These are phyloP conservation scores for Sylvicola fuscatus DNA, from an alignment of 2,888 invertebrate species.

Conservation along the genomic window DNA sequence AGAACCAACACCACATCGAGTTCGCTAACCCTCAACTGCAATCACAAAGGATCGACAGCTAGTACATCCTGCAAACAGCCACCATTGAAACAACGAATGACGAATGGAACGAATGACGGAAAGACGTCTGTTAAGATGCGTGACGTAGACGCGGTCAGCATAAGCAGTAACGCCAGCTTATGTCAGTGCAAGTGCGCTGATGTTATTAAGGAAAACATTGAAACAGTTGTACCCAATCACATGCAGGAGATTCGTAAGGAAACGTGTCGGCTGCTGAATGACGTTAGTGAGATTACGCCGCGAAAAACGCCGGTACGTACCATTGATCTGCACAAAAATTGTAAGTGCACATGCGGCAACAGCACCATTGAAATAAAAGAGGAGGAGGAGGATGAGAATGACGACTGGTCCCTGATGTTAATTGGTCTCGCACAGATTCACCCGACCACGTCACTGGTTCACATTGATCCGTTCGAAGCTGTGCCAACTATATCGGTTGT, in stretches of 20 bases:
- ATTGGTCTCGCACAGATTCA: conserved; percentile 38
- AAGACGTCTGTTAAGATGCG: too few relatives aligned
- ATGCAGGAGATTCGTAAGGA: conserved; percentile 22
- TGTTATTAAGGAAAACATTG: conserved; percentile 9
- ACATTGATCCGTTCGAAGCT: conserved; percentile 25
- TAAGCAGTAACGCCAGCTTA: conserved; percentile 7
- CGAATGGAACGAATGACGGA: too few relatives aligned
- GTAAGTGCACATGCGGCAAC: conserved; percentile 14
- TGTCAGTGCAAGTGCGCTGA: conserved; percentile 24
- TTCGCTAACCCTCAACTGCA: too few relatives aligned
- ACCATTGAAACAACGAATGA: too few relatives aligned
- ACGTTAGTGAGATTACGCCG: conserved; percentile 16
- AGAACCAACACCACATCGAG: too few relatives aligned
- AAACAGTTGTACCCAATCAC: conserved; percentile 16
- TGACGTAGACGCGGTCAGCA: too few relatives aligned
- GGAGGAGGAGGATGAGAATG: conserved; percentile 27
- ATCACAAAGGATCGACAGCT: too few relatives aligned
- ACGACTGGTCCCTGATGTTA: conserved; percentile 44
- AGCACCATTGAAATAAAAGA: conserved; percentile 11
- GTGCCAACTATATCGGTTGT: conserved; percentile 52
- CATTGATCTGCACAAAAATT: conserved; percentile 11
- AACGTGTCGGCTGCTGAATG: conserved; percentile 21
- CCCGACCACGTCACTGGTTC: conserved; percentile 29
- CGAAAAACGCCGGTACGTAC: conserved; percentile 3
- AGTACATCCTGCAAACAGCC: too few relatives aligned